A percentile compares a stretch with the other conserved stretches of the same genome.
Conservation (phyloP, 2,797 vertebrate species). For the Gymnothorax reevesii region DNA sequence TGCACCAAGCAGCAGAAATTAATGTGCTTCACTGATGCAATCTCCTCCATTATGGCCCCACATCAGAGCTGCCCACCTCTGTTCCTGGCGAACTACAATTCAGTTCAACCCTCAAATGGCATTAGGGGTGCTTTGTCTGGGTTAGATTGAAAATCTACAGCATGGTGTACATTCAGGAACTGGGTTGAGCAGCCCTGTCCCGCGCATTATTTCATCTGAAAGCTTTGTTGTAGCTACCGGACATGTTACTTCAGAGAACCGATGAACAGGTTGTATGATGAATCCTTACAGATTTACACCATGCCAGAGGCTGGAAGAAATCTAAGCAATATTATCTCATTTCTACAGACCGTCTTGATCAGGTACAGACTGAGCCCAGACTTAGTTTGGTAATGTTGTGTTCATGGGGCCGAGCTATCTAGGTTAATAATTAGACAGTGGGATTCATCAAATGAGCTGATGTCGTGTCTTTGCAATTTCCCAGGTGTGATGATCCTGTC, state of each 20-base stretch:
- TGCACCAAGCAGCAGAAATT: background rate
- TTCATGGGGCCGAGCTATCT: conserved; percentile 2
- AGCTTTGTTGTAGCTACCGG: background rate
- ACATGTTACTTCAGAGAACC: background rate
- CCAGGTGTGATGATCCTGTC: conserved; percentile 3
- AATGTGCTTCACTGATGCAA: background rate
- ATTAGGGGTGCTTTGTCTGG: too few species aligned
- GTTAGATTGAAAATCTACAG: too few species aligned
- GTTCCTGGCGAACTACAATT: too few species aligned
- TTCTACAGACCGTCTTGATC: background rate
- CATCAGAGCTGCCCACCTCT: too few species aligned
- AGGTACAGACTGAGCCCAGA: background rate
- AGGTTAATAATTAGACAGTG: background rate
- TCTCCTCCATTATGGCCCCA: background rate
- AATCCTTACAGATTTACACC: background rate
- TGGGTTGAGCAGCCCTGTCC: background rate
- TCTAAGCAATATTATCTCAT: background rate
- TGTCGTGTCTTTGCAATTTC: background rate
- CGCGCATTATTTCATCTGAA: background rate
- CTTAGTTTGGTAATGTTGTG: background rate
- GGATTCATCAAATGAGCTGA: background rate
- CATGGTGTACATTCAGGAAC: too few species aligned
- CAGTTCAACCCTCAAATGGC: too few species aligned
- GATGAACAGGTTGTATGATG: background rate
- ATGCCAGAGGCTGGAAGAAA: background rate